Conservation (phyloP, 2,113 vertebrate species). For the Etheostoma spectabile region DNA sequence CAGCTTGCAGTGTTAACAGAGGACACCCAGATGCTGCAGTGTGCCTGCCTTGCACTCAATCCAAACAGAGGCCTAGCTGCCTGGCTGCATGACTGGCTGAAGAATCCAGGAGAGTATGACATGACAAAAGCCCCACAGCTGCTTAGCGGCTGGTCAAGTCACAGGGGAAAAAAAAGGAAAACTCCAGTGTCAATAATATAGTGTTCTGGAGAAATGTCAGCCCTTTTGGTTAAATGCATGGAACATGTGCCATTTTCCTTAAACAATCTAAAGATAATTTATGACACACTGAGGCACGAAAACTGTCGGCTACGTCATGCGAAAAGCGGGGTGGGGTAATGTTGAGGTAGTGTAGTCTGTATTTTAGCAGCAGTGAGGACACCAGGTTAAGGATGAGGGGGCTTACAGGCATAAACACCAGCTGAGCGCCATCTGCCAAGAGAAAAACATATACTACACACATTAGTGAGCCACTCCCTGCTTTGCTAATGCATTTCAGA, state of each 20-base stretch:
- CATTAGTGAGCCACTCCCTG: slow-evolving; percentile 41
- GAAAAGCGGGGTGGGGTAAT: slow-evolving; percentile 9
- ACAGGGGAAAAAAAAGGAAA: background rate
- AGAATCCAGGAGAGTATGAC: slow-evolving; percentile 49
- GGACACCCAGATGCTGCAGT: slow-evolving; percentile 58
- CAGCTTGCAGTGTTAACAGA: slow-evolving; percentile 30
- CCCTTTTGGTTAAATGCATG: slow-evolving; percentile 17
- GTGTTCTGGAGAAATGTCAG: slow-evolving; percentile 15
- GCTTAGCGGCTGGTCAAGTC: slow-evolving; percentile 15
- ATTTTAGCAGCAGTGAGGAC: slow-evolving; percentile 23
- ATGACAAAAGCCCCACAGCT: slow-evolving; percentile 35
- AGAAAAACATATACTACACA: slow-evolving; percentile 31
- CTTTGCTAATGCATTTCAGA: slow-evolving; percentile 6
- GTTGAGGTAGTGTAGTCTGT: background rate
- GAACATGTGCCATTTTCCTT: slow-evolving; percentile 48
- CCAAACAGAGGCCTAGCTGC: slow-evolving; percentile 32
- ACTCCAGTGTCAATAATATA: background rate
- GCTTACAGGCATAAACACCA: slow-evolving; percentile 48
- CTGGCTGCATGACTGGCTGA: slow-evolving; percentile 13
- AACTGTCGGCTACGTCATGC: slow-evolving; percentile 3
- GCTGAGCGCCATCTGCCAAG: slow-evolving; percentile 64
- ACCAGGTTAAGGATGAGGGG: slow-evolving; percentile 24
- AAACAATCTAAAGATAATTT: slow-evolving; percentile 49
- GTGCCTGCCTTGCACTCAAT: slow-evolving; percentile 24
- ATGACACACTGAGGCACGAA: slow-evolving; percentile 66